Evolutionary conservation across 2,888 invertebrate genomes (phyloP).

Genomic region (Scaeva pyrastri): DNA sequence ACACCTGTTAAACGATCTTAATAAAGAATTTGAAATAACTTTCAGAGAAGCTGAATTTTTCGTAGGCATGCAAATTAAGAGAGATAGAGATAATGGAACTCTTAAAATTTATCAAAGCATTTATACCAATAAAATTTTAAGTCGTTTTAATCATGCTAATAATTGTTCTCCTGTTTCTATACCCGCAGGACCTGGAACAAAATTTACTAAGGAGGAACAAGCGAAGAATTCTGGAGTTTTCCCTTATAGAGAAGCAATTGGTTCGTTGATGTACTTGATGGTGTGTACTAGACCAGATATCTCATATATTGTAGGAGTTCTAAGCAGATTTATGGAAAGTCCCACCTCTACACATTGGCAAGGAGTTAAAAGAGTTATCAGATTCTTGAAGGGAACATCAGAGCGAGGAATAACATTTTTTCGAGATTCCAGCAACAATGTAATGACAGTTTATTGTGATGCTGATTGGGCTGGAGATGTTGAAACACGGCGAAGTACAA

Average conservation of each 20-base stretch:
- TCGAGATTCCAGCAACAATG: conserved; percentile 3
- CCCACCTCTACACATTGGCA: conserved; percentile 29
- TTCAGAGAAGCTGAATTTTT: background rate
- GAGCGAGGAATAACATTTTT: conserved; percentile 44
- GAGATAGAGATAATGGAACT: too few relatives aligned
- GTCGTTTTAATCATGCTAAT: background rate
- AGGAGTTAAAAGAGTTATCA: background rate
- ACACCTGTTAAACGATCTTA: conserved; percentile 25
- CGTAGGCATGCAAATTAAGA: background rate
- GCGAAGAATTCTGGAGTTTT: conserved; percentile 13
- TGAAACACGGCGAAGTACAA: conserved; percentile 19
- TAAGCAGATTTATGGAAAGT: conserved; percentile 36
- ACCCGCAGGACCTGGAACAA: conserved; percentile 50
- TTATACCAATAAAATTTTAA: too few relatives aligned
- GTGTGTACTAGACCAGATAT: background rate
- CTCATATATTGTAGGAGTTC: conserved; percentile 26
- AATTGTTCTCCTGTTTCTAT: too few relatives aligned
- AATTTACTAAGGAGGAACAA: conserved; percentile 21
- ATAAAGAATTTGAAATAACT: too few relatives aligned
- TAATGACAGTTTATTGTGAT: too few relatives aligned
- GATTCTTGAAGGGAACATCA: background rate
- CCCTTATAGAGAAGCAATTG: conserved; percentile 57
- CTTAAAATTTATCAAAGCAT: background rate
- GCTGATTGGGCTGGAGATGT: background rate
- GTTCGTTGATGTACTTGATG: conserved; percentile 7